Percentiles rank a stretch among this genome's conserved stretches.
Conservation (phyloP, 2,113 vertebrate genomes). For the Cyprinodon brontotheroides region DNA sequence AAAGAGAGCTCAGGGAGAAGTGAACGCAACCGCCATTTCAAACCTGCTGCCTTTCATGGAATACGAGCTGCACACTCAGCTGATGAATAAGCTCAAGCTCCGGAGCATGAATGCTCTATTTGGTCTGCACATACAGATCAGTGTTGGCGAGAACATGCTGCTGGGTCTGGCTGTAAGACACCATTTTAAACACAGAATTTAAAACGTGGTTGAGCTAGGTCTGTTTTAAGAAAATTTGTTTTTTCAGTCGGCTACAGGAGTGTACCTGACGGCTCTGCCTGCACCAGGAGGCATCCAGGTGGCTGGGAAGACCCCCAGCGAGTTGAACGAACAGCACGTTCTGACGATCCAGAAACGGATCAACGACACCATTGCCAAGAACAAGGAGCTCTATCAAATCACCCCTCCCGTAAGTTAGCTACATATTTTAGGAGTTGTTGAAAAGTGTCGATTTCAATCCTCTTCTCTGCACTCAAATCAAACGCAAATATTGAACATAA, state of each 20-base stretch:
- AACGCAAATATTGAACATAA: not conserved
- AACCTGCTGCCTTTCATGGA: slow-evolving; percentile 98
- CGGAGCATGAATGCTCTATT: slow-evolving; percentile 97
- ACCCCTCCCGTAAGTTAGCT: slow-evolving; percentile 87
- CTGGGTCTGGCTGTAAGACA: slow-evolving; percentile 93
- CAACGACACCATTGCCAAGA: slow-evolving; percentile 93
- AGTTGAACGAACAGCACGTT: slow-evolving; percentile 92
- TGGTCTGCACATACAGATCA: slow-evolving; percentile 94
- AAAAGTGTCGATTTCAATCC: not conserved
- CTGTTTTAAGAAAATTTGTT: slow-evolving; percentile 7
- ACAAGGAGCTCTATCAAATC: slow-evolving; percentile 94
- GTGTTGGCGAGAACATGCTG: slow-evolving; percentile 96
- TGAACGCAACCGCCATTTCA: slow-evolving; percentile 93
- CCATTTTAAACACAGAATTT: slow-evolving; percentile 12
- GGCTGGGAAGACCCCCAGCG: slow-evolving; percentile 92
- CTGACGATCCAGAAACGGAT: slow-evolving; percentile 96
- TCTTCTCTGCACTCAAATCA: not conserved
- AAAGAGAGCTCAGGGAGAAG: slow-evolving; percentile 97
- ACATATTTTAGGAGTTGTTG: not conserved
- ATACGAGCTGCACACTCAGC: slow-evolving; percentile 96
- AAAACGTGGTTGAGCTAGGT: not conserved
- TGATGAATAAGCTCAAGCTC: slow-evolving; percentile 98
- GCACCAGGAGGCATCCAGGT: slow-evolving; percentile 95
- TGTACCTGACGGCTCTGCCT: slow-evolving; percentile 92
- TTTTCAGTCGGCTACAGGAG: slow-evolving; percentile 93